Conservation (phyloP, 1,140 invertebrate species). For the Anoplolepis gracilipes region DNA sequence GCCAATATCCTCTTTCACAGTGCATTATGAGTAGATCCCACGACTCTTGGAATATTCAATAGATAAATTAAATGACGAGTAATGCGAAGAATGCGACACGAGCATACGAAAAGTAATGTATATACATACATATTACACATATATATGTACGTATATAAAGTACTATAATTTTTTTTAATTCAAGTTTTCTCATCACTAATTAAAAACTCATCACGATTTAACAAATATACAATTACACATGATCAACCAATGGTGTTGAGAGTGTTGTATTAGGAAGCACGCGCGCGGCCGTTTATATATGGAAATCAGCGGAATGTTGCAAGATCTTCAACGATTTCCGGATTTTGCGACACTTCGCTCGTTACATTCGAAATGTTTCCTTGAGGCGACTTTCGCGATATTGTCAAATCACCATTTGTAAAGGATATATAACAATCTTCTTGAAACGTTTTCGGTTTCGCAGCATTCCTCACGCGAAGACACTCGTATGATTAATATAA, state of each 20-base stretch:
- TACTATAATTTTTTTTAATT: constrained; percentile 74
- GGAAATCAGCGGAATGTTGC: constrained; percentile 76
- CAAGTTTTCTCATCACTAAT: constrained; percentile 74
- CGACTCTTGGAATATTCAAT: constrained; percentile 71
- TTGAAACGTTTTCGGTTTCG: constrained; percentile 49
- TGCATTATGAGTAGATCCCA: constrained; percentile 68
- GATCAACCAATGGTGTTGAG: constrained; percentile 75
- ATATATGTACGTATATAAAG: constrained; percentile 49
- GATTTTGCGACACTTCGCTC: constrained; percentile 59
- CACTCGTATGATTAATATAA: constrained; percentile 63
- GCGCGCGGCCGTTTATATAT: constrained; percentile 55
- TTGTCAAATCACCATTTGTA: constrained; percentile 61
- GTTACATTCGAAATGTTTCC: constrained; percentile 38
- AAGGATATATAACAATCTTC: constrained; percentile 56
- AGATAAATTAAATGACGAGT: constrained; percentile 70
- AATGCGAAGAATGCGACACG: constrained; percentile 67
- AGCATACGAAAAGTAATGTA: constrained; percentile 64
- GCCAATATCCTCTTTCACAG: constrained; percentile 55
- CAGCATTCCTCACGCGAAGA: constrained; percentile 47
- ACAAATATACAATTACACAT: constrained; percentile 75
- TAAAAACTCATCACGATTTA: constrained; percentile 71
- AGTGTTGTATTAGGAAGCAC: constrained; percentile 76
- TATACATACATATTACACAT: constrained; percentile 41
- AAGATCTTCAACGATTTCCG: constrained; percentile 53
- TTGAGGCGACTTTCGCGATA: constrained; percentile 53